A percentile compares a stretch with the other conserved stretches of the same genome.
Conservation (phyloP, 92 coral and sea anemone species). For the Actinernus sp. region DNA sequence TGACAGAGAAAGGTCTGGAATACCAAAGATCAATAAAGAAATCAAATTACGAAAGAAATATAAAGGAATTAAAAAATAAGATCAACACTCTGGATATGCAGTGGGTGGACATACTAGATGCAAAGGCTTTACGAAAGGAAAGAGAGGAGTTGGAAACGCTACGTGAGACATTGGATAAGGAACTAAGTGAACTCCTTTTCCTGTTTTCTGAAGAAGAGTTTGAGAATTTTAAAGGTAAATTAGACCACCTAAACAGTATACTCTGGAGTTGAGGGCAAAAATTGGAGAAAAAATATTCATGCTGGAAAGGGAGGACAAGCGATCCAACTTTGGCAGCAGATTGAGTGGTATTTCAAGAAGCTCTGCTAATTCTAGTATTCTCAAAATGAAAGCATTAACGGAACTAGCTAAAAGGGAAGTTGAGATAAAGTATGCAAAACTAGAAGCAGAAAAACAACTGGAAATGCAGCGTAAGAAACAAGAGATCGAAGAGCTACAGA, state of each 20-base stretch:
- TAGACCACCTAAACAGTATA: conserved; percentile 1
- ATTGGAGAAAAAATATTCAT: conserved; percentile 33
- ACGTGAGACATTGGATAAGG: conserved; percentile 36
- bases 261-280: conserved; percentile 12
- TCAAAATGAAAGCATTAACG: conserved; percentile 3
- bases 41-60: conserved; percentile 4
- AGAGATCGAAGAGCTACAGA: conserved; percentile 38
- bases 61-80: conserved; percentile 22
- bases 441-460: conserved; percentile 9
- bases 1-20: conserved; percentile 14
- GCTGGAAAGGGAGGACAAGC: conserved; percentile 35
- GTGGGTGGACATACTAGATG: conserved; percentile 32
- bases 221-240: neutral
- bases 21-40: neutral
- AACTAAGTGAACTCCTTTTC: conserved; percentile 1
- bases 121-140: conserved; percentile 9
- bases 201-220: conserved; percentile 1
- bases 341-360: conserved; percentile 2
- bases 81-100: conserved; percentile 35
- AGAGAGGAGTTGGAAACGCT: conserved; percentile 31
- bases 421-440: conserved; percentile 20
- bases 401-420: conserved; percentile 14
- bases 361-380: conserved; percentile 1
- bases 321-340: neutral
- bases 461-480: conserved; percentile 16